Evolutionary conservation across 2,797 vertebrate species (phyloP), one percentile per base, ranked within the genome.

Genomic region (Antennarius maculatus): DNA sequence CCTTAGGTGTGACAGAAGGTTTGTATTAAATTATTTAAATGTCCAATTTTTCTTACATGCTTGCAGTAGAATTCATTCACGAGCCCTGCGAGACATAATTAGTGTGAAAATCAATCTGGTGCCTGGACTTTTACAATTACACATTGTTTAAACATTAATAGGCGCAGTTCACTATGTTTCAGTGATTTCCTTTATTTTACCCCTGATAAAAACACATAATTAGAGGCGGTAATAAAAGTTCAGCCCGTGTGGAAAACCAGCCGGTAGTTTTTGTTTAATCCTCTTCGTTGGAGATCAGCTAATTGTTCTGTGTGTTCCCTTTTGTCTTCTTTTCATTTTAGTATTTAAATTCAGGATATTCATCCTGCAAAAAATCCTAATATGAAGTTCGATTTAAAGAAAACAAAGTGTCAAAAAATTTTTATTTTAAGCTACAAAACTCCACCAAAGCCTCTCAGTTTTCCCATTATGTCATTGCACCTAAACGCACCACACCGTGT

Each of bases 21-120:
- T 61, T 8, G 13, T 58, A 43, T 13, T 69, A 8, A 53, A 54
- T 73, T 42, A 60, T 77, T 71, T 42, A 62, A 67, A 31, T 29
- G 49, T 16, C 50, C 73, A 1, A 12, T 1, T 2, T 61, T 23
- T 66, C 74, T 71, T 27, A 61, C 49, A 65, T 31, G 23, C n/a
- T 62, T 41, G 23, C 14, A 3, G 3, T 49, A n/a, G 37, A 45
- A 43, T 78, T 28, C 17, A 23, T 61, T 68, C 41, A 54, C 28
- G 61, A 58, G 57, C 43, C 39, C 10, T 46, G 12, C 2, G 60
- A 63, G 23, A 61, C 27, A 51, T 5, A 15, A 28, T 62, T 28
- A 48, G 37, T 16, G 10, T 18, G 16, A 37, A 66, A 51, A 37
- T 66, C 3, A 53, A 53, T 55, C 50, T 53, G 49, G 52, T 55